Evolutionary conservation across 1,140 invertebrate species (phyloP).

Genomic region (Drosophila lowei): DNA sequence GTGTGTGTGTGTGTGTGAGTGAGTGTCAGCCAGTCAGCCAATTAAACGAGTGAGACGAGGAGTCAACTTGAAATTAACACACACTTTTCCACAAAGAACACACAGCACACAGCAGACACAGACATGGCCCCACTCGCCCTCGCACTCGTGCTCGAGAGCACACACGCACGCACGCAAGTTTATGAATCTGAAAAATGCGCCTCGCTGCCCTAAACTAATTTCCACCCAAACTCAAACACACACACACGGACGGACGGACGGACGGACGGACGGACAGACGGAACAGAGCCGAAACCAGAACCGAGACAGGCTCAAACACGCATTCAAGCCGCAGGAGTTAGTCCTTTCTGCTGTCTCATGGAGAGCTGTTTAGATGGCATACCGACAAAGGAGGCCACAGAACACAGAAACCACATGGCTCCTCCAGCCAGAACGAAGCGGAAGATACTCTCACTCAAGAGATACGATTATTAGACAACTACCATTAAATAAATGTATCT

Average conservation of each 20-base stretch:
- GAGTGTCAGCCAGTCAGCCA: slow-evolving; percentile 46
- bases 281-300: no score
- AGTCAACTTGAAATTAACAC: slow-evolving; percentile 67
- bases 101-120: not conserved
- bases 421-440: no score
- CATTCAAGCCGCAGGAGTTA: slow-evolving; percentile 31
- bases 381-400: slow-evolving; percentile 8
- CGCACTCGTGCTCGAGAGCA: not conserved
- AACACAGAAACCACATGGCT: not conserved
- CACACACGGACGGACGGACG: slow-evolving; percentile 10
- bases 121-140: no score
- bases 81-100: slow-evolving; percentile 30
- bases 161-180: slow-evolving; percentile 44
- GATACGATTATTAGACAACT: no score
- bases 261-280: not conserved
- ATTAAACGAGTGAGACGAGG: slow-evolving; percentile 59
- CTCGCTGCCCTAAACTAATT: slow-evolving; percentile 72
- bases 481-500: no score
- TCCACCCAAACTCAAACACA: slow-evolving; percentile 42
- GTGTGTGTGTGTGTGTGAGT: slow-evolving; percentile 20
- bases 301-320: slow-evolving; percentile 11
- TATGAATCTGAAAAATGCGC: slow-evolving; percentile 77
- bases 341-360: slow-evolving; percentile 32
- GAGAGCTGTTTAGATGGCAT: not conserved
- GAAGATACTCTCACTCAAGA: no score